Evolutionary conservation across 1,140 invertebrate genomes (phyloP).

Genomic region (Leptinotarsa lineolata): DNA sequence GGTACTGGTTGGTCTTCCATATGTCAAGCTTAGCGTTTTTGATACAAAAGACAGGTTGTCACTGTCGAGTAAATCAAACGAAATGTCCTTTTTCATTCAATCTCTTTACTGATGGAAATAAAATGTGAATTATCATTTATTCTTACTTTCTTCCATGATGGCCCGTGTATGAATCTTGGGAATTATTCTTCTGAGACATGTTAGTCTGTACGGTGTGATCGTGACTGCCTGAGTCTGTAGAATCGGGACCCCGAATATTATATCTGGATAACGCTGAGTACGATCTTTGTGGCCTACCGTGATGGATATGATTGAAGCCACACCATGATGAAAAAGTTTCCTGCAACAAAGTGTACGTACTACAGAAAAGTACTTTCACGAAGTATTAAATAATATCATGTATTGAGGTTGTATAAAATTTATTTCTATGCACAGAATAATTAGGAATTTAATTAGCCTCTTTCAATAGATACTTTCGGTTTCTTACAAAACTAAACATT

Average conservation of each 20-base stretch:
- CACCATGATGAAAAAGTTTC: slow-evolving; percentile 48
- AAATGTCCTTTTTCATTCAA: no score
- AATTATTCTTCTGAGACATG: slow-evolving; percentile 49
- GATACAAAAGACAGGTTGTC: no score
- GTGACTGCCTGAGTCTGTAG: slow-evolving; percentile 43
- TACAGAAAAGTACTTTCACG: background rate
- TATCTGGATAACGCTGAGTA: slow-evolving; percentile 45
- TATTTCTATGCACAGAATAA: no score
- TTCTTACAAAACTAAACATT: no score
- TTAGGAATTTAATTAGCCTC: no score
- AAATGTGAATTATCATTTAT: background rate
- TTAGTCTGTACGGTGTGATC: slow-evolving; percentile 44
- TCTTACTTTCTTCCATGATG: slow-evolving; percentile 11
- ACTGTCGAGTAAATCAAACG: no score
- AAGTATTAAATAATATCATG: background rate
- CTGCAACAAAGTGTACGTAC: slow-evolving; percentile 32
- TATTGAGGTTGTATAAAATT: background rate
- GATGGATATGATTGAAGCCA: slow-evolving; percentile 34
- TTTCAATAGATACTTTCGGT: no score
- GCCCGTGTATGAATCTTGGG: slow-evolving; percentile 33
- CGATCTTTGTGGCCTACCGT: slow-evolving; percentile 40
- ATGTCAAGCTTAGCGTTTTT: no score
- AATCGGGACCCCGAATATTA: slow-evolving; percentile 34
- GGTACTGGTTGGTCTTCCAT: no score
- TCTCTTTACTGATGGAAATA: no score